phyloP scores from a whole-genome alignment of 2,888 invertebrate species.

The Stenodema calcarata region DNA sequence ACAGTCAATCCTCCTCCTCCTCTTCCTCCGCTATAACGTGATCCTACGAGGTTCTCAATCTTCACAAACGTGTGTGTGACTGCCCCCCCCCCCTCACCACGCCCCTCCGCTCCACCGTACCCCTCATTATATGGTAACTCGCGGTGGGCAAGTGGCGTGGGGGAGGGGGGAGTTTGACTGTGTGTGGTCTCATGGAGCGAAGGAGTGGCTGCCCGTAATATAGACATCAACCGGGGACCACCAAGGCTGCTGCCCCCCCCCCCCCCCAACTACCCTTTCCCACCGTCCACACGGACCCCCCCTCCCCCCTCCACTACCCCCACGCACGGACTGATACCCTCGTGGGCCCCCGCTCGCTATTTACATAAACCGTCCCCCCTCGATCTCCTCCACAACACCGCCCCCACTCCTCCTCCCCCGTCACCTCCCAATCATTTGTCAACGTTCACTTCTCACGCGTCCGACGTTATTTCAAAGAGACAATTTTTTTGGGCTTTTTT shows the following conservation, averaged over 20 bases:
- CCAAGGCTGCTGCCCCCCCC: constrained; percentile 22
- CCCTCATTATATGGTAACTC: neutral
- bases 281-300: neutral
- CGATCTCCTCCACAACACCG: neutral
- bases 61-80: constrained; percentile 32
- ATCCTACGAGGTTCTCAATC: neutral
- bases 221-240: constrained; percentile 43
- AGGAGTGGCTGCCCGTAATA: constrained; percentile 44
- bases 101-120: neutral
- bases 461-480: too few species aligned
- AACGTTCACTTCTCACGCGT: constrained; percentile 25
- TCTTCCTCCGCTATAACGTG: neutral
- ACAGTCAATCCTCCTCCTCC: neutral
- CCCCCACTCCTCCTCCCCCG: neutral
- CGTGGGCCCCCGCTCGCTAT: constrained; percentile 32
- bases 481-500: too few species aligned
- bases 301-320: neutral
- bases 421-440: constrained; percentile 23
- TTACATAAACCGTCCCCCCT: constrained; percentile 22
- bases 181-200: constrained; percentile 37
- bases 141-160: neutral
- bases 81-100: neutral
- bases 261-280: neutral
- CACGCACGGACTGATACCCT: neutral
- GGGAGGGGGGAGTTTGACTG: neutral